Conservation (phyloP, 2,113 vertebrate genomes). For the Crotalus viridis region DNA sequence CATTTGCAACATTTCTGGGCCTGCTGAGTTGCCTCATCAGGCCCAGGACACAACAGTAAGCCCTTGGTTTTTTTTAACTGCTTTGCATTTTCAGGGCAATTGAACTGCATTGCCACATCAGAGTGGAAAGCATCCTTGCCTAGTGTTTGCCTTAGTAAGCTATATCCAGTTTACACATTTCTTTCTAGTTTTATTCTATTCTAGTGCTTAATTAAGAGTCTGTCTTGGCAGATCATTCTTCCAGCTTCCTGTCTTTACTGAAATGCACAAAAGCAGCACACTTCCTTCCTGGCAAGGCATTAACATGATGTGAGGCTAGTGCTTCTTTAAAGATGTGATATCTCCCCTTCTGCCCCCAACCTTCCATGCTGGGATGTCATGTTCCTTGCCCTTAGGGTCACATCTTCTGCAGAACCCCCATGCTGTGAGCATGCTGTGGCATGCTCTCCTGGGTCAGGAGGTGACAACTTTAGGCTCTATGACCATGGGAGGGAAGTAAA, state of each 20-base stretch:
- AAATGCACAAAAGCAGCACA: conserved; percentile 37
- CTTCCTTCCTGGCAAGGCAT: conserved; percentile 35
- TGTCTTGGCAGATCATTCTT: neutral
- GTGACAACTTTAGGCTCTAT: conserved; percentile 47
- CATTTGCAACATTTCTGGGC: too few species aligned
- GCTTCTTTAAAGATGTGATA: conserved; percentile 52
- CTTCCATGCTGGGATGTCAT: conserved; percentile 68
- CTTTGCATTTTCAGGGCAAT: neutral
- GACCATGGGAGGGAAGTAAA: conserved; percentile 44
- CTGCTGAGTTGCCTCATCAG: too few species aligned
- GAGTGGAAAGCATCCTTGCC: neutral
- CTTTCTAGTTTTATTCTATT: neutral
- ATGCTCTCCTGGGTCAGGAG: conserved; percentile 71
- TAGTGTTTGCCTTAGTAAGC: conserved; percentile 25
- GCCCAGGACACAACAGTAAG: neutral
- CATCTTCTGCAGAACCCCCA: conserved; percentile 74
- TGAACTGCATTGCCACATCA: neutral
- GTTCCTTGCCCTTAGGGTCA: conserved; percentile 68
- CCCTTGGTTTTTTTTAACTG: neutral
- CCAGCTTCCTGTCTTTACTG: neutral
- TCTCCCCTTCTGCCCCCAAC: conserved; percentile 52
- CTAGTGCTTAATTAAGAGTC: conserved; percentile 22
- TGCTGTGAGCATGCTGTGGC: conserved; percentile 67
- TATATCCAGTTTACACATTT: neutral
- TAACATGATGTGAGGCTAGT: conserved; percentile 38